A percentile compares a stretch with the other conserved stretches of the same genome.
phyloP scores from a whole-genome alignment of 2,888 invertebrate species.

The Watsonalla cultraria region DNA sequence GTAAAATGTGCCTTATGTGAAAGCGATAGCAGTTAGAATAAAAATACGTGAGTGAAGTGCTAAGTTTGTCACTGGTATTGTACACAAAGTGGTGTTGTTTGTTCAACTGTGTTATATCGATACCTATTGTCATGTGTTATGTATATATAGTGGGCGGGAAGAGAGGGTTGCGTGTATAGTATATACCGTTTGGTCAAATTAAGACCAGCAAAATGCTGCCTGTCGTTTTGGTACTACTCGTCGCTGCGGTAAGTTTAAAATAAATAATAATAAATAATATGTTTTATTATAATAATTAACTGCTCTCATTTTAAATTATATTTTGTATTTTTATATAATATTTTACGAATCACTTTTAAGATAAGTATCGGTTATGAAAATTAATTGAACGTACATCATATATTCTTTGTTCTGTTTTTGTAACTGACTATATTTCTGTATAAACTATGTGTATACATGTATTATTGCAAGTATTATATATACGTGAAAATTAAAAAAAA shows the following conservation, averaged over 20 bases:
- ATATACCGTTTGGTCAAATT: slow-evolving; percentile 62
- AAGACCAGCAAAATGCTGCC: slow-evolving; percentile 65
- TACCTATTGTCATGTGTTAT: slow-evolving; percentile 31
- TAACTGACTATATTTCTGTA: too few species aligned
- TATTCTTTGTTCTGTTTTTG: too few species aligned
- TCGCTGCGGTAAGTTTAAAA: slow-evolving; percentile 50
- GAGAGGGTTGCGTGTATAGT: slow-evolving; percentile 52
- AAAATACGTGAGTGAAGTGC: background rate
- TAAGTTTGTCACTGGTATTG: slow-evolving; percentile 8
- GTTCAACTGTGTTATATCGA: slow-evolving; percentile 43
- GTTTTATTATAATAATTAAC: slow-evolving; percentile 8
- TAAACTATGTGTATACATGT: too few species aligned
- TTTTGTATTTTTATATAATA: too few species aligned
- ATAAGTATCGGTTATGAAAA: too few species aligned
- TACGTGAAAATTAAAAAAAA: too few species aligned
- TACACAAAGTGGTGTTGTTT: slow-evolving; percentile 34
- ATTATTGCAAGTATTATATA: too few species aligned
- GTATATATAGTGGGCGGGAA: slow-evolving; percentile 54
- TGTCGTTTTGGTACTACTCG: slow-evolving; percentile 51
- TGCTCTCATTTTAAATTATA: too few species aligned
- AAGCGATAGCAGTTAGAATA: slow-evolving; percentile 1
- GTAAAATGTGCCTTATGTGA: slow-evolving; percentile 10
- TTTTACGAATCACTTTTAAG: too few species aligned
- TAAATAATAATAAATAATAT: slow-evolving; percentile 11
- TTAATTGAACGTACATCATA: too few species aligned